Base-by-base conservation (phyloP, 2,113 vertebrate species). In the Toxotes chatareus region DNA sequence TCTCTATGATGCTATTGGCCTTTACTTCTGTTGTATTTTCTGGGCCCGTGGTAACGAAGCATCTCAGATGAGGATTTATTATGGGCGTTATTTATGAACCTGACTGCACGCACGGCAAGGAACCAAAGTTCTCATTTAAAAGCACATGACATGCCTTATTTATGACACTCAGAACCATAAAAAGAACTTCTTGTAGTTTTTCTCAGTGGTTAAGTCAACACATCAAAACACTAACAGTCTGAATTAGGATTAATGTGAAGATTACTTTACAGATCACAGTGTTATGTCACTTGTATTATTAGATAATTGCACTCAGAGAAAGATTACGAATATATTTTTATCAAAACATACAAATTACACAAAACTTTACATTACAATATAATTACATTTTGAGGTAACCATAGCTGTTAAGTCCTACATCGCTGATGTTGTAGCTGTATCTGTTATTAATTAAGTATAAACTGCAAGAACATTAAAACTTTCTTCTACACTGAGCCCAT, bases 41-140 rank as follows among this genome's bases (percentile, higher is more conserved):
- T 6, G 38, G 16, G 13, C 40, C 19, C 0, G 5, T 63, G 51
- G 32, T 65, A 12, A 61, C 47, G 34, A 72, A 76, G 76, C 57
- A 42, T 69, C 34, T 73, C 11, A 60, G 31, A 68, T 9, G 34
- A 17, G 9, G 17, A 19, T 5, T 49, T 49, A 19, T 49, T 17
- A 19, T 7, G 5, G 19, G 16, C 8, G 19, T 51, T 67, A 46
- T 67, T 38, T 27, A 49, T 19, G 27, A 67, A 36, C 16, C 17
- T 57, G 27, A 2, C 8, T 1, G 14, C 12, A n/a, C 57, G 53
- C 21, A 9, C 61, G 68, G 46, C 23, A n/a, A 61, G 7, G 3
- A n/a, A 23, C 63, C 46, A 61, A 69, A 53, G 64, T 62, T 70
- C 34, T 60, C 53, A 32, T 32, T 51, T 42, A 47, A n/a, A 23